These are phyloP conservation scores for Vespertilio murinus DNA, from an alignment of 2,797 vertebrate genomes.

Conservation along the genomic window DNA sequence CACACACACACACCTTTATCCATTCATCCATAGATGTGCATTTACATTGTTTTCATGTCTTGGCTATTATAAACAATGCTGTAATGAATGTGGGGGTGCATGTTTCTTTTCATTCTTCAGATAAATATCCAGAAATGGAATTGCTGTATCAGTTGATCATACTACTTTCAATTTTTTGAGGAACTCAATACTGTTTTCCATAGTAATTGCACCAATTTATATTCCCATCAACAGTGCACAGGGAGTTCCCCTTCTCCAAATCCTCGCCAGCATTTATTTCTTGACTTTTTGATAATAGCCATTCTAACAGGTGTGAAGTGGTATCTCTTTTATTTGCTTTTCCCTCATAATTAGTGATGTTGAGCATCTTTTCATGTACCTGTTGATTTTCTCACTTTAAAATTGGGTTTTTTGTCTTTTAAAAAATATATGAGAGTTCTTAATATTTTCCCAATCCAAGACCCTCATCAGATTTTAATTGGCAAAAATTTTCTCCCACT, in stretches of 20 bases:
- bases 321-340: neutral
- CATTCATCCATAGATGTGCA: neutral
- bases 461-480: neutral
- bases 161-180: neutral
- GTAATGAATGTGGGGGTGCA: neutral
- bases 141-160: neutral
- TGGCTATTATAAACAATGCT: neutral
- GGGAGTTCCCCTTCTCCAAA: neutral
- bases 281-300: neutral
- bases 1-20: neutral
- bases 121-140: neutral
- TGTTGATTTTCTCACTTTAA: neutral
- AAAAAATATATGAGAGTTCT: neutral
- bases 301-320: neutral
- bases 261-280: neutral
- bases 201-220: neutral
- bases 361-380: neutral
- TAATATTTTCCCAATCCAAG: neutral
- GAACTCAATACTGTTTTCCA: neutral
- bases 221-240: neutral
- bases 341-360: neutral
- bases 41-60: neutral
- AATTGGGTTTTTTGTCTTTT: neutral
- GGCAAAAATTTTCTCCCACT: neutral
- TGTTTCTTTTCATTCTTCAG: neutral